A percentile compares a stretch with the other conserved stretches of the same genome.
phyloP scores from a whole-genome alignment of 92 coral and sea anemone species.

The Blastomussa wellsi region DNA sequence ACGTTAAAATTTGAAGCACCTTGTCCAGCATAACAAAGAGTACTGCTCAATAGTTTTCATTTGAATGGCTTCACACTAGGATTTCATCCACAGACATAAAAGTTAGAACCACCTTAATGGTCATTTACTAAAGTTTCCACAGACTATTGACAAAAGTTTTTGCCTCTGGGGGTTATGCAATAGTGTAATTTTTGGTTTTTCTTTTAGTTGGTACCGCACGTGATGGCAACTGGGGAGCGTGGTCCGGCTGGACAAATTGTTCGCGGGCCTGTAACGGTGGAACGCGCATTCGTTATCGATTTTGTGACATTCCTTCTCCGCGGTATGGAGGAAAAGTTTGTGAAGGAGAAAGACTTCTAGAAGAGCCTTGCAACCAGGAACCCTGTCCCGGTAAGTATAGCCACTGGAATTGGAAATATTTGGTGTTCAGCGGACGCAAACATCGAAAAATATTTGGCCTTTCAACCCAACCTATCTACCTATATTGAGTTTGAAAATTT shows the following conservation, averaged over 20 bases:
- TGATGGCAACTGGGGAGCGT: constrained; percentile 63
- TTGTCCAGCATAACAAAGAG: too few relatives aligned
- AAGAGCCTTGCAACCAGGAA: constrained; percentile 55
- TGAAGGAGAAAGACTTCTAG: constrained; percentile 39
- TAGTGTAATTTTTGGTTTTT: too few relatives aligned
- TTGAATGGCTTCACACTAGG: neutral
- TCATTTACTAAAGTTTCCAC: too few relatives aligned
- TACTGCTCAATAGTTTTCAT: neutral
- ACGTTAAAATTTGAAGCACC: too few relatives aligned
- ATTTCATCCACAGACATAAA: neutral
- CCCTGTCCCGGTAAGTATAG: constrained; percentile 25
- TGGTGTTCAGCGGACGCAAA: neutral
- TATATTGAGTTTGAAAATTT: too few relatives aligned
- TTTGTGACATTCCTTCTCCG: constrained; percentile 59
- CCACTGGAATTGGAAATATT: neutral
- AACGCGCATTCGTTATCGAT: constrained; percentile 51
- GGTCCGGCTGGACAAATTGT: constrained; percentile 65
- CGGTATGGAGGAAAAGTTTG: constrained; percentile 53
- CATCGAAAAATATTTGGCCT: too few relatives aligned
- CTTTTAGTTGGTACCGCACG: neutral
- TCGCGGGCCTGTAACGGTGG: constrained; percentile 62
- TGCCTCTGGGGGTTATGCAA: neutral
- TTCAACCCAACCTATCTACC: too few relatives aligned
- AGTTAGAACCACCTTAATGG: neutral
- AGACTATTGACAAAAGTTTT: too few relatives aligned